Evolutionary conservation across 2,888 invertebrate species (phyloP).

Genomic region (Anagyrus pseudococci): DNA sequence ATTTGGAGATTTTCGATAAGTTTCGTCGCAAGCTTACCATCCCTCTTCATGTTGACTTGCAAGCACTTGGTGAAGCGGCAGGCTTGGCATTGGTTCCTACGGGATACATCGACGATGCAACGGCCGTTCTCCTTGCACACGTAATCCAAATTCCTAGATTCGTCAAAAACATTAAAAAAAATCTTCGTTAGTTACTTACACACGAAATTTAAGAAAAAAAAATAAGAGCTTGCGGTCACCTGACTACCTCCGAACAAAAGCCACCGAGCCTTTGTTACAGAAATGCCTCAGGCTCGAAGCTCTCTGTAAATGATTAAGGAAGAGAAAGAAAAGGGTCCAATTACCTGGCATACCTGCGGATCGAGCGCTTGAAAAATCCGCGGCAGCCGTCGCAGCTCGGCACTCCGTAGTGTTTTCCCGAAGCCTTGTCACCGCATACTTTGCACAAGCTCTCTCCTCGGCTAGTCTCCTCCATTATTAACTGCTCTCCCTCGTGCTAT

Average conservation of each 20-base stretch:
- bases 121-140: conserved; percentile 88
- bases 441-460: conserved; percentile 72
- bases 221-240: neutral
- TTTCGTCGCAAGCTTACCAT: conserved; percentile 71
- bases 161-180: neutral
- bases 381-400: conserved; percentile 89
- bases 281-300: too few relatives aligned
- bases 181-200: too few relatives aligned
- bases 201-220: neutral
- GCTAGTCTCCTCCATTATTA: conserved; percentile 58
- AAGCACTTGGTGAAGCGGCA: conserved; percentile 92
- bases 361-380: conserved; percentile 93
- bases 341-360: conserved; percentile 73
- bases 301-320: neutral
- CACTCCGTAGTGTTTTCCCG: conserved; percentile 90
- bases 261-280: too few relatives aligned
- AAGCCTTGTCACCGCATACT: conserved; percentile 87
- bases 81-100: conserved; percentile 93
- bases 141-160: conserved; percentile 81
- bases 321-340: conserved; percentile 22
- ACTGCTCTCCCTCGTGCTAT: neutral
- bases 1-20: neutral
- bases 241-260: neutral
- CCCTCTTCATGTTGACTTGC: conserved; percentile 91
- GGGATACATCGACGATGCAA: conserved; percentile 89